These are phyloP conservation scores for Platysteira castanea DNA, from an alignment of 2,113 vertebrate species.

Conservation along the genomic window DNA sequence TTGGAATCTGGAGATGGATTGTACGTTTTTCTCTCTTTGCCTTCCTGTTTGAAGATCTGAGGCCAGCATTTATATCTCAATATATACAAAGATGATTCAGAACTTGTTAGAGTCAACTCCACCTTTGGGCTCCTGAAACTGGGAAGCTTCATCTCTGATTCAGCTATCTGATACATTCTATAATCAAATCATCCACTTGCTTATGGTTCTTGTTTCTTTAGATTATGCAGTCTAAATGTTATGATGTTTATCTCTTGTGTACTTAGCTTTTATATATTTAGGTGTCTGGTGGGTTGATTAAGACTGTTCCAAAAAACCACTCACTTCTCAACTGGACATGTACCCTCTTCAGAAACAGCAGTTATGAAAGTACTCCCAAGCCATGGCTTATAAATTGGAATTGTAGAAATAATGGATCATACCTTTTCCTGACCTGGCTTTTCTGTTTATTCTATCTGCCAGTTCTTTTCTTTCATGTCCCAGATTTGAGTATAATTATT, in stretches of 20 bases:
- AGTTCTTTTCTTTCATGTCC: neutral
- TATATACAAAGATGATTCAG: neutral
- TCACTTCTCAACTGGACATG: neutral
- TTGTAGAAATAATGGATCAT: neutral
- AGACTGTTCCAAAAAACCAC: neutral
- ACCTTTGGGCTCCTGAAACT: neutral
- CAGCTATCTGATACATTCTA: neutral
- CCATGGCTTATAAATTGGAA: neutral
- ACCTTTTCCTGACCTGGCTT: neutral
- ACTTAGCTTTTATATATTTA: neutral
- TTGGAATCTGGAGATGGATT: neutral
- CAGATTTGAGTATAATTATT: neutral
- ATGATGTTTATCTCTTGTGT: neutral
- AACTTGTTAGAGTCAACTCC: neutral
- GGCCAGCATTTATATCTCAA: neutral
- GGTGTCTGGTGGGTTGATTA: neutral
- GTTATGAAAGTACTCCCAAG: neutral
- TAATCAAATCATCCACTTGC: neutral
- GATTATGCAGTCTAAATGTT: neutral
- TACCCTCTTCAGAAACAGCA: neutral
- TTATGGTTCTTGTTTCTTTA: neutral
- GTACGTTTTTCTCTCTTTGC: neutral
- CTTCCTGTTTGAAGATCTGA: neutral
- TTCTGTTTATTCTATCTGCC: neutral
- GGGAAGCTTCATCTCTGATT: neutral